Base-by-base conservation (phyloP, 2,888 invertebrate genomes). In the Tipula unca region DNA sequence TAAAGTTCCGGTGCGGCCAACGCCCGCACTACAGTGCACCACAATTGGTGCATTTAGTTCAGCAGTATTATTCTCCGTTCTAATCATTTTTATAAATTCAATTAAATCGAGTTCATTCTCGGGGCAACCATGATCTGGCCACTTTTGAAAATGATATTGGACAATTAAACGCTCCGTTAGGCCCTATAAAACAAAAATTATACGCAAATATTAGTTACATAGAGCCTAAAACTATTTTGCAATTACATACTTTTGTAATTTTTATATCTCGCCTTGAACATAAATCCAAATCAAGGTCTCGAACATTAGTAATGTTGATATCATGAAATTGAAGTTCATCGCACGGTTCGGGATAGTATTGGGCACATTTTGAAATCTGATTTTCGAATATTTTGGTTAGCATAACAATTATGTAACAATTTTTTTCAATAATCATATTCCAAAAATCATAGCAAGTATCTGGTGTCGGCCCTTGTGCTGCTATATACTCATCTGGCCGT, bases 111-210 rank as follows among this genome's bases (percentile, higher is more conserved):
- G 93, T 86, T 93, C 93, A 86, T 92, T 92, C 3, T 87, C 88
- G 89, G 95, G 91, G 89, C 94, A 93, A 29, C 94, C 94, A 89
- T 95, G 94, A 91, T 95, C 95, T 13, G 95, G 95, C 95, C 95
- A 95, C 86, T 94, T 93, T 87, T 93, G 92, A 88, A 94, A 95
- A 88, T 94, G 94, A 88, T 94, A 92, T 89, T 95, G 95, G 20
- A 92, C 92, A 17, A 95, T 91, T 85, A 89, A 89, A 86, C 89
- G 89, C 86, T 89, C 89, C 0, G 89, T 86, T 3, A 5, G 17
- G 0, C 17, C 48, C 48, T 54, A 54, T 3, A 54, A n/a, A 42
- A 32, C 5, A 32, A 32, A 32, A 32, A 32, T 1, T 1, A n/a
- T 32, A 32, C 6, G 5, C 32, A 32, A 32, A 32, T 32, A 32